phyloP scores from a whole-genome alignment of 2,113 vertebrate species.

The Zootoca vivipara region DNA sequence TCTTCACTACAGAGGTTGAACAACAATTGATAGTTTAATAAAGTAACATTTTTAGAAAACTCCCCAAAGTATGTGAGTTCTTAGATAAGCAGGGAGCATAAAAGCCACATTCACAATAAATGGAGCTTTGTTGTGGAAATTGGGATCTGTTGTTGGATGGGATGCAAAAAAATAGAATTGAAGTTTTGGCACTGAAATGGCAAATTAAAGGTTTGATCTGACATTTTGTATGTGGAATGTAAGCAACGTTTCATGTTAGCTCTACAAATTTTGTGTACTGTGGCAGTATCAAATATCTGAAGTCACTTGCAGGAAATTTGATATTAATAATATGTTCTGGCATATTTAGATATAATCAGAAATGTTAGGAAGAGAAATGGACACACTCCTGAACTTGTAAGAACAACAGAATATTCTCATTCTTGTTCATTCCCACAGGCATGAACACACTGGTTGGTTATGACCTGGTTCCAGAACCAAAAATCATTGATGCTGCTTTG shows the following conservation, averaged over 20 bases:
- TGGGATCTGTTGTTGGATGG: neutral
- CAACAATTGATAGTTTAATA: neutral
- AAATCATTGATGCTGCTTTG: conserved; percentile 95
- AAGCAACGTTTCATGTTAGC: neutral
- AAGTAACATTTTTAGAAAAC: neutral
- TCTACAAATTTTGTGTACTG: neutral
- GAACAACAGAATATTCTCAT: neutral
- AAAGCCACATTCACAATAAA: neutral
- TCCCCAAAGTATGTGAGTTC: neutral
- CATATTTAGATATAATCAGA: fast-evolving
- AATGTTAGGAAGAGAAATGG: neutral
- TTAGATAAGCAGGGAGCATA: neutral
- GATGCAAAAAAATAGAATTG: neutral
- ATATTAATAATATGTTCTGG: neutral
- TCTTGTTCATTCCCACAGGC: conserved; percentile 72
- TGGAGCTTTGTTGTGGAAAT: neutral
- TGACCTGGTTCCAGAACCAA: conserved; percentile 96
- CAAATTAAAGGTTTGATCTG: neutral
- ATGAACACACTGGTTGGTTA: conserved; percentile 95
- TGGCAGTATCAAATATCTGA: neutral
- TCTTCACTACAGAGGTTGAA: neutral
- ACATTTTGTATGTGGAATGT: neutral
- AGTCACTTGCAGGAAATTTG: too few relatives aligned
- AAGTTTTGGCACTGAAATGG: neutral
- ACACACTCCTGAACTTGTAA: neutral